Evolutionary conservation across 2,113 vertebrate species (phyloP), one percentile per base, ranked within the genome.

Genomic region (Anhinga rufa): DNA sequence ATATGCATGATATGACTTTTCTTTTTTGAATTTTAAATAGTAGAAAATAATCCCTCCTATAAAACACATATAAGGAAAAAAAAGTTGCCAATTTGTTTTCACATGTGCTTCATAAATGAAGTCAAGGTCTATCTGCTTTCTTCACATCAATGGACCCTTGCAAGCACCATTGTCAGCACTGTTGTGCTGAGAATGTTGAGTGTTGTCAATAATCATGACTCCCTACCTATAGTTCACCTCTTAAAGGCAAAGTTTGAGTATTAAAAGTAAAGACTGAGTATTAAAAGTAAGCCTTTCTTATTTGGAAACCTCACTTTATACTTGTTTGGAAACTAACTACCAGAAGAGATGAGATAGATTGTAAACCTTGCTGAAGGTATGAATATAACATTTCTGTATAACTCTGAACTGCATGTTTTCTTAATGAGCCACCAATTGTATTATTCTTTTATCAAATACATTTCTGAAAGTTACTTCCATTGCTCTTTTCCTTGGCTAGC

Each of bases 1-100:
- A 34, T 42, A 68, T 7, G 44, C 16, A 38, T 86, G 15, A 31
- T 15, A 11, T 71, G 29, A 65, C 29, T 87, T 64, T 40, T 84
- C 4, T 40, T 62, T 60, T 87, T 31, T 71, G 12, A 26, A 14
- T 64, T 95, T 95, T 95, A 72, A 91, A 44, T 72, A 54, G 26
- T 20, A 95, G 60, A 64, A 93, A 72, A 91, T 32, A 89, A 87
- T 72, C 21, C 18, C 19, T 40, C 42, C 9, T 78, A 48, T 79
- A 93, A 90, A 94, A 36, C 6, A 70, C 25, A 61, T 25, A 6
- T 34, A 70, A 66, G 28, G 54, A 60, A 89, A 91, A 76, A 84
- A 83, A 83, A 95, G 12, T 66, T 82, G 85, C 88, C 5, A 26
- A 16, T 82, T 95, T 97, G 46, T 7, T 96, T 97, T 96, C 87